These are phyloP conservation scores for Myzus persicae DNA, from an alignment of 1,140 invertebrate genomes.

Conservation along the genomic window DNA sequence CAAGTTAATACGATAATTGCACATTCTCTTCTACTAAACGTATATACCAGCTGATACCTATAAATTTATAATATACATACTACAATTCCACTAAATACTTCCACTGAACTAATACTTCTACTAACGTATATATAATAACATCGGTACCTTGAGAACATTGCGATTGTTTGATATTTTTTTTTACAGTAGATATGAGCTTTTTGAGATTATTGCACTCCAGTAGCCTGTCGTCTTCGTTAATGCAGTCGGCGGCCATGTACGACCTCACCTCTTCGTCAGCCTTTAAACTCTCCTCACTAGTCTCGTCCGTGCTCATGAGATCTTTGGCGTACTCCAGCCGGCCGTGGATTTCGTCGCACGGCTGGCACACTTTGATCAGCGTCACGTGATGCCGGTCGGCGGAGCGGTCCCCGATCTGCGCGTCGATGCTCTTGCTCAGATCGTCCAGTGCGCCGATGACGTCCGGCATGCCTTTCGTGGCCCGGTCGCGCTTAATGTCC, in stretches of 20 bases:
- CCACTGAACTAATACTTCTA: neutral
- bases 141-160: conserved; percentile 46
- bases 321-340: conserved; percentile 59
- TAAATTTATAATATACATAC: neutral
- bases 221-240: conserved; percentile 54
- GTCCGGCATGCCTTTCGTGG: conserved; percentile 42
- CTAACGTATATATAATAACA: conserved; percentile 21
- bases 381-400: conserved; percentile 21
- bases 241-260: conserved; percentile 61
- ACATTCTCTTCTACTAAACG: conserved; percentile 16
- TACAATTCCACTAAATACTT: neutral
- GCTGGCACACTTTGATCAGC: conserved; percentile 35
- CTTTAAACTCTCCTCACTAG: conserved; percentile 62
- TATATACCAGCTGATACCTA: conserved; percentile 14
- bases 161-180: conserved; percentile 21
- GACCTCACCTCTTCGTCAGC: conserved; percentile 61
- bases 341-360: conserved; percentile 8
- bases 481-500: conserved; percentile 28
- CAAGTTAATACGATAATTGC: conserved; percentile 4
- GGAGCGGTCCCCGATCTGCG: conserved; percentile 59
- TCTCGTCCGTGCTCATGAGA: conserved; percentile 59
- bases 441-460: conserved; percentile 60
- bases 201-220: conserved; percentile 22
- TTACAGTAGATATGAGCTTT: conserved; percentile 49
- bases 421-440: conserved; percentile 60